Evolutionary conservation across 2,113 vertebrate species (phyloP).

Genomic region (Hippocampus comes): DNA sequence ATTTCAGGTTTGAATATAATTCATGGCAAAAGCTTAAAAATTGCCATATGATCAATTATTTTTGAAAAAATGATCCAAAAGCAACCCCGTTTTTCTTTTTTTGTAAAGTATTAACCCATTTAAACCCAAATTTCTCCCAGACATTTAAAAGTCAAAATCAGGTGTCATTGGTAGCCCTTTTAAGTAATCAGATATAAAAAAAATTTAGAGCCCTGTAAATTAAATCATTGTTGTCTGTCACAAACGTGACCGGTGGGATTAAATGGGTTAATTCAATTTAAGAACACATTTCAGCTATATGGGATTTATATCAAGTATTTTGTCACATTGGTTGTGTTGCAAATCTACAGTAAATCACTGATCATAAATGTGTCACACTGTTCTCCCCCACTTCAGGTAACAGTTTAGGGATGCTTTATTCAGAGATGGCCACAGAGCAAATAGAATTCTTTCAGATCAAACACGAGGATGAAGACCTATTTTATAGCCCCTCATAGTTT

Average conservation of each 20-base stretch:
- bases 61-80: not conserved
- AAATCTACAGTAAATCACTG: not conserved
- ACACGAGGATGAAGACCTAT: slow-evolving; percentile 11
- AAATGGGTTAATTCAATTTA: not conserved
- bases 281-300: not conserved
- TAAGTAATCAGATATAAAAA: too few species aligned
- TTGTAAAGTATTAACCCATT: not conserved
- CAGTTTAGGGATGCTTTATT: slow-evolving; percentile 2
- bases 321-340: not conserved
- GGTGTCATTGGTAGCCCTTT: too few species aligned
- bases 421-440: not conserved
- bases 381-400: not conserved
- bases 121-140: too few species aligned
- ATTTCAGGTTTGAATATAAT: not conserved
- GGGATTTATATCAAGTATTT: not conserved
- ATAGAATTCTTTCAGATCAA: slow-evolving; percentile 11
- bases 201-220: too few species aligned
- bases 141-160: too few species aligned
- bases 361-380: not conserved
- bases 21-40: not conserved
- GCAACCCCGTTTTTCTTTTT: not conserved
- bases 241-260: too few species aligned
- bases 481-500: slow-evolving; percentile 9
- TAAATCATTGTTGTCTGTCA: too few species aligned
- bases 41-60: not conserved